Conservation (phyloP, 2,888 invertebrate genomes). For the Heliconius ismenius region DNA sequence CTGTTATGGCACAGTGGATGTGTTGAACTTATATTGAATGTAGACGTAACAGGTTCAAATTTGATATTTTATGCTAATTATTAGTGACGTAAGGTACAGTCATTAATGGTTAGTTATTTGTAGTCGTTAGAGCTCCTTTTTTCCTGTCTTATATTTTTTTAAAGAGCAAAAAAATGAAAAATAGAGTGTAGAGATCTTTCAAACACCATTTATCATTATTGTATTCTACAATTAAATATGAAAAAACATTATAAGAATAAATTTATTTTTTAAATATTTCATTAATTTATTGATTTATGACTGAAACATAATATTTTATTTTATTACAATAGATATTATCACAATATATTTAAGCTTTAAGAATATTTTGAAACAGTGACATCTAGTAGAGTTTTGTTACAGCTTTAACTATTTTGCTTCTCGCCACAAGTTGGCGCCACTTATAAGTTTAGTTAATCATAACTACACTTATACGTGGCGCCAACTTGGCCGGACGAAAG, state of each 20-base stretch:
- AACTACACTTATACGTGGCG: too few species aligned
- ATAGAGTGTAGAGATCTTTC: not conserved
- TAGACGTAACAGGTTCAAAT: not conserved
- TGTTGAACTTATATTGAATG: not conserved
- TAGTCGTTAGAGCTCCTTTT: not conserved
- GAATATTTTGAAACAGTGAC: conserved; percentile 8
- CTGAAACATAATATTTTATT: not conserved
- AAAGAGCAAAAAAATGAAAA: not conserved
- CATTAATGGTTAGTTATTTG: not conserved
- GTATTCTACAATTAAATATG: too few species aligned
- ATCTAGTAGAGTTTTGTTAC: not conserved
- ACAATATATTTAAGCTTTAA: not conserved
- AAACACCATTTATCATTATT: too few species aligned
- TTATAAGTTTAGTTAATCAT: not conserved
- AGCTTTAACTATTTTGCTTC: conserved; percentile 1
- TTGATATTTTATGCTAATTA: not conserved
- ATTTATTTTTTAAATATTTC: too few species aligned
- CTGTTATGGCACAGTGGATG: not conserved
- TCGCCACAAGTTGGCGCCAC: conserved; percentile 37
- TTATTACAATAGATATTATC: not conserved
- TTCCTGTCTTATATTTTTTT: not conserved
- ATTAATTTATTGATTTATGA: not conserved
- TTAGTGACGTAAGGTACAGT: not conserved
- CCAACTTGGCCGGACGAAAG: too few species aligned
- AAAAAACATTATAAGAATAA: too few species aligned